These are phyloP conservation scores for Periophthalmus modestus DNA, from an alignment of 2,113 vertebrate species.

Conservation along the genomic window DNA sequence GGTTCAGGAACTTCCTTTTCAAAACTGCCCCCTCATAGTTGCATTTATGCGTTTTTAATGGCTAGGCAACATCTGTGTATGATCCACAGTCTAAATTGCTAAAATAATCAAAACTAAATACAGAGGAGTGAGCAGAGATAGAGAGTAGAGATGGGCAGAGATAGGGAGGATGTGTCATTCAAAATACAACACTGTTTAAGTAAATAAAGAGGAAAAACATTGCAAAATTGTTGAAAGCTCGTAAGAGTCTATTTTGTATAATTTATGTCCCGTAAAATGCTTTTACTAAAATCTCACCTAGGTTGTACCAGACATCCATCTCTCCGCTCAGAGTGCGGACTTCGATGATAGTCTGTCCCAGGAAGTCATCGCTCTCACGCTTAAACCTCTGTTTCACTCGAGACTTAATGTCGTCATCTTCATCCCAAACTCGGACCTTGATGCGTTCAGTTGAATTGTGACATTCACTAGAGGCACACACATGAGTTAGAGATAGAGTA, in stretches of 20 bases:
- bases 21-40: too few relatives aligned
- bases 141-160: background rate
- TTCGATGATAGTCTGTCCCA: slow-evolving; percentile 98
- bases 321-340: slow-evolving; percentile 96
- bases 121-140: background rate
- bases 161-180: too few relatives aligned
- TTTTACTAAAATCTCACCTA: slow-evolving; percentile 80
- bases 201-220: too few relatives aligned
- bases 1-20: too few relatives aligned
- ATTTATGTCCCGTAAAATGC: background rate
- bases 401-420: slow-evolving; percentile 97
- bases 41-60: too few relatives aligned
- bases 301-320: slow-evolving; percentile 99
- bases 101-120: background rate
- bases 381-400: slow-evolving; percentile 96
- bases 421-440: slow-evolving; percentile 97
- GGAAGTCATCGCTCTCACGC: slow-evolving; percentile 92
- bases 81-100: slow-evolving; percentile 10
- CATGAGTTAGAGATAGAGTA: background rate
- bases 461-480: slow-evolving; percentile 82
- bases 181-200: too few relatives aligned
- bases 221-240: too few relatives aligned
- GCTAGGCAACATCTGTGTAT: background rate
- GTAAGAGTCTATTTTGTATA: too few relatives aligned
- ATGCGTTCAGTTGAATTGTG: slow-evolving; percentile 98